Evolutionary conservation across 92 coral and sea anemone species (phyloP).

Genomic region (Porites cylindrica): DNA sequence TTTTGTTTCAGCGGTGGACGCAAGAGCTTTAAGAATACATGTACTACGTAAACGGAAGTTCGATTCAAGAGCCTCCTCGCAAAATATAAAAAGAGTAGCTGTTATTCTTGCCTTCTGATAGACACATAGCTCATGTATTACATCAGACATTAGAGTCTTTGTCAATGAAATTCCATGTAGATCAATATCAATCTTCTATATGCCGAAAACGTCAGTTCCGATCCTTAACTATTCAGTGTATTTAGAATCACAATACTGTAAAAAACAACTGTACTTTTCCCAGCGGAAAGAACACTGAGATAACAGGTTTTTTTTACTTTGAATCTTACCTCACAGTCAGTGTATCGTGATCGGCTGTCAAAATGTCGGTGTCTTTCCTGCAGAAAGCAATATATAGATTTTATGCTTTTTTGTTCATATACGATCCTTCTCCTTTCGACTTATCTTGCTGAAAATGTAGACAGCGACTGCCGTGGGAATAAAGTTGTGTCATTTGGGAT

Average conservation of each 20-base stretch:
- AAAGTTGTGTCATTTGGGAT: too few species aligned
- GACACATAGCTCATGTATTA: neutral
- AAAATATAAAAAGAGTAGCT: too few species aligned
- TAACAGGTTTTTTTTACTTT: too few species aligned
- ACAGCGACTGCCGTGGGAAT: too few species aligned
- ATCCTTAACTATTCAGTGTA: neutral
- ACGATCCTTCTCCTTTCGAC: too few species aligned
- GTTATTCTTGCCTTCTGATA: neutral
- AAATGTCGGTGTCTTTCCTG: too few species aligned
- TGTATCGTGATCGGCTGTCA: too few species aligned
- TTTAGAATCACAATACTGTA: too few species aligned
- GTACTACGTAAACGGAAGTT: neutral
- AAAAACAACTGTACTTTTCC: neutral
- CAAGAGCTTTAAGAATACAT: neutral
- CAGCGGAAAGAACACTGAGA: neutral
- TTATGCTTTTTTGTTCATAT: too few species aligned
- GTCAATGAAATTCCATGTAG: slow-evolving; percentile 2
- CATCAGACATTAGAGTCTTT: neutral
- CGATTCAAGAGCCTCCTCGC: neutral
- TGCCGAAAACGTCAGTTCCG: neutral
- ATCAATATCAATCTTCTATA: slow-evolving; percentile 6
- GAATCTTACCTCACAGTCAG: too few species aligned
- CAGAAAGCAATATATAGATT: too few species aligned
- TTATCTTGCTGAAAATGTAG: too few species aligned
- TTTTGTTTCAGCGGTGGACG: neutral